Conservation (phyloP, 2,888 invertebrate species). For the Caenorhabditis afra region DNA sequence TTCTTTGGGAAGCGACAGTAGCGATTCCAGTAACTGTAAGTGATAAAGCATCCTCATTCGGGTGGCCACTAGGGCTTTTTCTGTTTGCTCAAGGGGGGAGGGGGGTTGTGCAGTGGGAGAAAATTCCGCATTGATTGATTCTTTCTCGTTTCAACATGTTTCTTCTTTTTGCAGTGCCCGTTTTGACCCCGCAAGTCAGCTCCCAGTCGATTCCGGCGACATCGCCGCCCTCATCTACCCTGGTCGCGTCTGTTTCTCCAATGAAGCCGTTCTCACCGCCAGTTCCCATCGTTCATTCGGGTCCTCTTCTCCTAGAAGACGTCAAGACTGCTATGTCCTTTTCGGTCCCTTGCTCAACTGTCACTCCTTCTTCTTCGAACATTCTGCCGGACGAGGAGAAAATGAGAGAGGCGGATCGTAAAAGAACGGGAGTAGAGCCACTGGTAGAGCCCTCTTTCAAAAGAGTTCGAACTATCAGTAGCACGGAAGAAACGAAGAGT, state of each 20-base stretch:
- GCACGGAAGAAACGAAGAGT: background rate
- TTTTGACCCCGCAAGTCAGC: conserved; percentile 21
- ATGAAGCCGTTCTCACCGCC: background rate
- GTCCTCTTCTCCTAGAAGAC: conserved; percentile 7
- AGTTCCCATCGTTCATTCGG: background rate
- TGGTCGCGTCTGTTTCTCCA: background rate
- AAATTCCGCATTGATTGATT: background rate
- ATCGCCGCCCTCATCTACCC: background rate
- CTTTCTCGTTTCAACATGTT: background rate
- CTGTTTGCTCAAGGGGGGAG: background rate
- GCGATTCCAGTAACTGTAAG: conserved; percentile 13
- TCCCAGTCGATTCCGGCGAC: too few species aligned
- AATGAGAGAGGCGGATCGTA: background rate
- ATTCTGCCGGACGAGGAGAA: background rate
- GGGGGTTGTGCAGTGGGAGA: too few species aligned
- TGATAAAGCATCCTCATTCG: too few species aligned
- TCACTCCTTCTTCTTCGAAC: too few species aligned
- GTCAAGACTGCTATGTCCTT: background rate
- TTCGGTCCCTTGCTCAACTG: too few species aligned
- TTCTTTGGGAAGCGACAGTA: background rate
- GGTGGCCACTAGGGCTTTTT: too few species aligned
- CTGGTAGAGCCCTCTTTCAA: background rate
- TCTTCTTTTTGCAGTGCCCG: conserved; percentile 20
- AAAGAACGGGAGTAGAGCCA: background rate
- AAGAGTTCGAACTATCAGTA: background rate